Conservation (phyloP, 2,888 invertebrate species). For the Lathronympha strigana region DNA sequence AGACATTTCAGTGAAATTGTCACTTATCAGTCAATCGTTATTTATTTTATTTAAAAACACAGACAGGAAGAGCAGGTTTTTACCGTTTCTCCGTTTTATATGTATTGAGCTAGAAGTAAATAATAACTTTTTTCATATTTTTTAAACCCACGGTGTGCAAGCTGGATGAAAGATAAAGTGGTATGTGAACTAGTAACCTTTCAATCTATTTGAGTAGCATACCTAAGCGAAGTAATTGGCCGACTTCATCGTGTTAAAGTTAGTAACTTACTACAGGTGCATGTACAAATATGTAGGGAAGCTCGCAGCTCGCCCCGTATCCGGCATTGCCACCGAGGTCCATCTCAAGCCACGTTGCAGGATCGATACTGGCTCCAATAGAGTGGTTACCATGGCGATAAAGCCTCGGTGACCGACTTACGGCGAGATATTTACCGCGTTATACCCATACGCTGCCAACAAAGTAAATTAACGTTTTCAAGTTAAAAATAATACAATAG, state of each 20-base stretch:
- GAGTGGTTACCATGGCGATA: conserved; percentile 43
- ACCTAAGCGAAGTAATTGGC: too few relatives aligned
- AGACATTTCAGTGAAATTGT: too few relatives aligned
- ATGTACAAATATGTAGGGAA: background rate
- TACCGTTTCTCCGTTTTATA: too few relatives aligned
- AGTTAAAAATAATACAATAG: conserved; percentile 1
- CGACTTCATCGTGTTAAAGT: background rate
- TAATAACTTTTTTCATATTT: too few relatives aligned
- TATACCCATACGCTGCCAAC: background rate
- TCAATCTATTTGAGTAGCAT: too few relatives aligned
- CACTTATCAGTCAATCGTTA: too few relatives aligned
- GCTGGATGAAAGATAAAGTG: too few relatives aligned
- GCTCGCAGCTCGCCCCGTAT: background rate
- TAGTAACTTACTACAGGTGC: background rate
- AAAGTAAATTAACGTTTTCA: conserved; percentile 1
- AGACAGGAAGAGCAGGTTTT: too few relatives aligned
- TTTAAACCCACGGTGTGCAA: too few relatives aligned
- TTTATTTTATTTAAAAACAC: too few relatives aligned
- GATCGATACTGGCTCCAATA: conserved; percentile 41
- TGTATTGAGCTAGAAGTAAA: too few relatives aligned
- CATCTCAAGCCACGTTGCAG: conserved; percentile 8
- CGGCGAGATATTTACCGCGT: conserved; percentile 14
- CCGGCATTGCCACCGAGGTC: conserved; percentile 14
- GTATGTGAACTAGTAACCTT: too few relatives aligned
- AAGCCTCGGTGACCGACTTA: conserved; percentile 42